Base-by-base conservation (phyloP, 2,888 invertebrate species). In the Argyra leucocephala region DNA sequence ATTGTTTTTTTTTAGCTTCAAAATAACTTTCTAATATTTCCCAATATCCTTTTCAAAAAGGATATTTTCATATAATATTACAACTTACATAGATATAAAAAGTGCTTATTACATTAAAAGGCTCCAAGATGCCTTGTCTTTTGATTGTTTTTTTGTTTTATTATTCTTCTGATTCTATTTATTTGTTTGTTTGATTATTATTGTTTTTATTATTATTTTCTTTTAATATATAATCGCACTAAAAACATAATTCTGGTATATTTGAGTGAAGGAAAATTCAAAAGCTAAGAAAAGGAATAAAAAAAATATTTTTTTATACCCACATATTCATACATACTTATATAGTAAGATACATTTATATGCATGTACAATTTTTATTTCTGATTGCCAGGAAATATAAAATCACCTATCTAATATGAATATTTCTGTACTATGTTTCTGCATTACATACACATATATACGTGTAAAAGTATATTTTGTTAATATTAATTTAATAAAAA, bases 321-420 rank as follows among this genome's bases (percentile, higher is more conserved):
- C n/a, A n/a, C n/a, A n/a, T n/a, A n/a, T n/a, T n/a, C n/a, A n/a
- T n/a, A n/a, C n/a, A n/a, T n/a, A n/a, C n/a, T n/a, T n/a, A n/a
- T n/a, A n/a, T n/a, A n/a, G n/a, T n/a, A 31, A 31, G 12, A 31
- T 31, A 31, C 7, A 31, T 10, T 10, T 10, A 31, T 6, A 31
- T 6, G 7, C 4, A 26, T 26, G 12, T 10, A 31, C 7, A 31
- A 31, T 1, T 4, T 48, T 48, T 18, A 18, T 48, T 9, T 15
- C 48, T 18, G 48, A 48, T 48, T 48, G 48, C 48, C 48, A 48
- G 48, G 15, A 48, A 48, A 48, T 48, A 48, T 48, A 48, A 48
- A 48, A 48, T 48, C 48, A 48, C 48, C 48, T 48, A 48, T 48
- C 48, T 18, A 15, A 48, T 18, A 48, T 48, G 18, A 18, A n/a